Evolutionary conservation across 2,113 vertebrate species (phyloP).

Genomic region (Agapornis roseicollis): DNA sequence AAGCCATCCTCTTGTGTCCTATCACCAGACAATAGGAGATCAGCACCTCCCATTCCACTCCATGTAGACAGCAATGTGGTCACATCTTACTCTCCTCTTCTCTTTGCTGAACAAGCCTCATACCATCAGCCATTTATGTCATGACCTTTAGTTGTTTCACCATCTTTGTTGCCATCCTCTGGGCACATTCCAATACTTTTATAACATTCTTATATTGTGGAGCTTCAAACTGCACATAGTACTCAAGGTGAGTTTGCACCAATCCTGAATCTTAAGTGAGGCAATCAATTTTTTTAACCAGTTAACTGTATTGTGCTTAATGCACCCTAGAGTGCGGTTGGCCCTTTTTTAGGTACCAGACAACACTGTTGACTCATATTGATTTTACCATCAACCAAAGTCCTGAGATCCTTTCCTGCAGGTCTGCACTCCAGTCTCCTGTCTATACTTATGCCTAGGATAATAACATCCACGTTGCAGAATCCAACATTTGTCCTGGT

Average conservation of each 20-base stretch:
- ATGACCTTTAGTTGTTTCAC: not conserved
- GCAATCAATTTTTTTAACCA: not conserved
- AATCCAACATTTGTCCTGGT: not conserved
- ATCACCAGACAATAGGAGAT: not conserved
- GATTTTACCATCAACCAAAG: not conserved
- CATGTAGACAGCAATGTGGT: not conserved
- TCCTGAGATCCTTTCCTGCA: not conserved
- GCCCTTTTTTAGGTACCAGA: not conserved
- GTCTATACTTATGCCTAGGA: not conserved
- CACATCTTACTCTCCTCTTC: not conserved
- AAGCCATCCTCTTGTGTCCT: not conserved
- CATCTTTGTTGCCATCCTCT: not conserved
- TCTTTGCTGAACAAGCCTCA: not conserved
- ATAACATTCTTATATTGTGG: not conserved
- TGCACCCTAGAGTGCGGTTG: not conserved
- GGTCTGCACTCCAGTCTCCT: not conserved
- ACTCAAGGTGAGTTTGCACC: not conserved
- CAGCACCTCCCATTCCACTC: not conserved
- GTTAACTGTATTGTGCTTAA: not conserved
- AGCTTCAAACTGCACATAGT: not conserved
- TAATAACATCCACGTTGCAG: not conserved
- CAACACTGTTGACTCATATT: not conserved
- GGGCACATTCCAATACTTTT: not conserved
- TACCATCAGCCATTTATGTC: not conserved
- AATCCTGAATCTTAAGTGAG: not conserved